phyloP scores from a whole-genome alignment of 2,113 vertebrate genomes.

The Muntiacus reevesi region DNA sequence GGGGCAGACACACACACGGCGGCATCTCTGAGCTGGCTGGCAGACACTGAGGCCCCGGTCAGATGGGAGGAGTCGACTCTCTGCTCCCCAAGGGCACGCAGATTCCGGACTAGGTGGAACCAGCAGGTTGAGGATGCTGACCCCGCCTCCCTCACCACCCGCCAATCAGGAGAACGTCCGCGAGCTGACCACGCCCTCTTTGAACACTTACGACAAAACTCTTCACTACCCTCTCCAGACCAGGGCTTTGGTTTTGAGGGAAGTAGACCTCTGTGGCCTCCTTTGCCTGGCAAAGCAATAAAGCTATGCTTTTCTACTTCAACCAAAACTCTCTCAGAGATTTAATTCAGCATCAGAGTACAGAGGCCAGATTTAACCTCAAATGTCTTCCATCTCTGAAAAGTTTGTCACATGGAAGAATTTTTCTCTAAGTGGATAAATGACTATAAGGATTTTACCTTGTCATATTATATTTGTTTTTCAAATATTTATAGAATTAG shows the following conservation, averaged over 20 bases:
- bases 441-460: neutral
- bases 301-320: neutral
- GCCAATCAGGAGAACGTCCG: neutral
- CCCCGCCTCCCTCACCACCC: neutral
- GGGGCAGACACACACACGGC: rapidly evolving
- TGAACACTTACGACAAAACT: neutral
- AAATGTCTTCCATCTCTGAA: neutral
- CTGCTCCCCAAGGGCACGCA: neutral
- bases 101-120: rapidly evolving
- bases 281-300: neutral
- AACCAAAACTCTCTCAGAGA: neutral
- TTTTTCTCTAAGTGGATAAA: neutral
- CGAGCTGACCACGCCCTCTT: neutral
- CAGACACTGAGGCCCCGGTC: neutral
- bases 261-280: no score
- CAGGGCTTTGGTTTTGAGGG: neutral
- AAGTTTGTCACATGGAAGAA: neutral
- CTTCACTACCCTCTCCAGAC: rapidly evolving
- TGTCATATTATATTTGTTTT: neutral
- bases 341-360: neutral
- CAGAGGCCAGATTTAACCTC: neutral
- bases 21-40: rapidly evolving
- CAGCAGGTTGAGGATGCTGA: neutral
- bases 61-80: rapidly evolving
- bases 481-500: neutral